These are phyloP conservation scores for Saiga tatarica DNA, from an alignment of 2,113 vertebrate species.

Conservation along the genomic window DNA sequence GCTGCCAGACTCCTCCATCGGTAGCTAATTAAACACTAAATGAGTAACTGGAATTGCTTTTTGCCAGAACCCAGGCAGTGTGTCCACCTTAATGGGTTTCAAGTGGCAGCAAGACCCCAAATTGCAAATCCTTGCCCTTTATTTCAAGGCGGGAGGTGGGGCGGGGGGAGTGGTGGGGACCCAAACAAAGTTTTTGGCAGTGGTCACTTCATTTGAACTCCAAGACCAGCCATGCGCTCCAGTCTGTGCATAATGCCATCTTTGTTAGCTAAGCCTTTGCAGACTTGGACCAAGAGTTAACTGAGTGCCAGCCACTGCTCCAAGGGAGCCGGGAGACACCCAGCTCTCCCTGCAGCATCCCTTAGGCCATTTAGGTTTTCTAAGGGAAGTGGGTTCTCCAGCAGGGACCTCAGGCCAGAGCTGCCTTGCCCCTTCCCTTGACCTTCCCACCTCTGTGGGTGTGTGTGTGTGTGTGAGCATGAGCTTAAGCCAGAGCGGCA, in stretches of 20 bases:
- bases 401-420: background rate
- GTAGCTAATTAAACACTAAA: slow-evolving; percentile 69
- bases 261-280: slow-evolving; percentile 72
- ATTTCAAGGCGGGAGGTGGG: slow-evolving; percentile 60
- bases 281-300: slow-evolving; percentile 49
- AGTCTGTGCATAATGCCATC: slow-evolving; percentile 53
- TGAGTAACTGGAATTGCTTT: slow-evolving; percentile 61
- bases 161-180: slow-evolving; percentile 27
- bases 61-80: slow-evolving; percentile 55
- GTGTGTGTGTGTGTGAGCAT: background rate
- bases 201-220: slow-evolving; percentile 77
- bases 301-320: slow-evolving; percentile 34
- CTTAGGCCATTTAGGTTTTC: slow-evolving; percentile 17
- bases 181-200: slow-evolving; percentile 76
- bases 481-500: background rate
- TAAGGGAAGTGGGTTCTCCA: background rate
- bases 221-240: slow-evolving; percentile 54
- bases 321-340: background rate
- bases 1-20: slow-evolving; percentile 59
- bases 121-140: slow-evolving; percentile 73
- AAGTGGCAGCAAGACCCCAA: slow-evolving; percentile 73
- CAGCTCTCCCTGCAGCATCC: background rate
- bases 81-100: slow-evolving; percentile 71
- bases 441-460: background rate
- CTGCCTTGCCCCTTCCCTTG: background rate